Evolutionary conservation across 2,888 invertebrate genomes (phyloP).

Genomic region (Drosophila quinaria): DNA sequence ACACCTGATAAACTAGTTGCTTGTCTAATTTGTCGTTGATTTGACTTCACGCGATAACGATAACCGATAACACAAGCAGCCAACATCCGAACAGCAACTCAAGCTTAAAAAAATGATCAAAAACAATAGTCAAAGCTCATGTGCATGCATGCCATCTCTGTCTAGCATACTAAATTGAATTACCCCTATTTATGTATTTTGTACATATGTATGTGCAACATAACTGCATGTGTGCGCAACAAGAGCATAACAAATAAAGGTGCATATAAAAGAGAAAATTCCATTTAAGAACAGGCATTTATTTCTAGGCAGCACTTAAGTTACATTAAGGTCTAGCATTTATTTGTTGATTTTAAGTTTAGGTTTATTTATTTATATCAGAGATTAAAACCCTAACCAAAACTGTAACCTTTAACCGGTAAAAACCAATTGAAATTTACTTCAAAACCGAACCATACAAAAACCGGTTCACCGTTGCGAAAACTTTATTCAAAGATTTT

Average conservation of each 20-base stretch:
- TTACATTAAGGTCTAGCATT: neutral
- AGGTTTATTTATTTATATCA: neutral
- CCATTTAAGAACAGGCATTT: slow-evolving; percentile 1
- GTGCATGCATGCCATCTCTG: slow-evolving; percentile 49
- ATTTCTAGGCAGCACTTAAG: slow-evolving; percentile 1
- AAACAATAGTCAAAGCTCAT: slow-evolving; percentile 17
- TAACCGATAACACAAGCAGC: slow-evolving; percentile 5
- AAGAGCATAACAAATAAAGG: slow-evolving; percentile 32
- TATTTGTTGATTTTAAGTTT: neutral
- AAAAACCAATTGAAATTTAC: too few species aligned
- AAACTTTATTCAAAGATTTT: too few species aligned
- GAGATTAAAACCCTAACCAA: too few species aligned
- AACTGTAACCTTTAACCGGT: too few species aligned
- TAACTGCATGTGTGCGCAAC: neutral
- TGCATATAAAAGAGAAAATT: slow-evolving; percentile 47
- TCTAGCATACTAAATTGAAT: slow-evolving; percentile 20
- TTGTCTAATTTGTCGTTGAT: slow-evolving; percentile 17
- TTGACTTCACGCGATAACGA: neutral
- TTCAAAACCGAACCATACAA: too few species aligned
- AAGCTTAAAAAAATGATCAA: slow-evolving; percentile 2
- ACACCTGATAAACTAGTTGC: slow-evolving; percentile 14
- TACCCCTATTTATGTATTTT: slow-evolving; percentile 18
- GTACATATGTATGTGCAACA: slow-evolving; percentile 32
- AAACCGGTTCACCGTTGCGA: too few species aligned
- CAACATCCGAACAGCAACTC: slow-evolving; percentile 6